Evolutionary conservation across 2,113 vertebrate species (phyloP), one percentile per base, ranked within the genome.

Genomic region (Burhinus oedicnemus): DNA sequence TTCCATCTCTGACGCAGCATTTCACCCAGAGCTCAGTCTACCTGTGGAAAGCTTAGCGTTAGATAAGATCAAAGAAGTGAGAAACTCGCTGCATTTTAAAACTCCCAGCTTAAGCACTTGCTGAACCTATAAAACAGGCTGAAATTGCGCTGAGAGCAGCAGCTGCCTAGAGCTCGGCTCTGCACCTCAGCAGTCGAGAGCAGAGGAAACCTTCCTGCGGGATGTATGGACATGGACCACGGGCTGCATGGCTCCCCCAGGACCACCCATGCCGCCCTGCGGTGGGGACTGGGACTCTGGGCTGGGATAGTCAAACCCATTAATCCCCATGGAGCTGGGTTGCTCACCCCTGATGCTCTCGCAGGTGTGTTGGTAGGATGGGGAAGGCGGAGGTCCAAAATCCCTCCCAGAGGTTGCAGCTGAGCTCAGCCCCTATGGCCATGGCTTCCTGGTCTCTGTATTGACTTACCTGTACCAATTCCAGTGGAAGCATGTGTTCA

Each of bases 21-120:
- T 95, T 95, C 81, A 83, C 57, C n/a, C 93, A 51, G 68, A 65
- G 44, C 74, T 91, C 45, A 49, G 10, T 76, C 69, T 84, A 51
- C 74, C 77, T 91, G 49, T 65, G 94, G 77, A 95, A 95, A 96
- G 62, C 83, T 92, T 27, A 18, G 52, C 36, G 65, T 68, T n/a
- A 91, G 89, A 94, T 94, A 94, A 95, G 75, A 97, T 94, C 94
- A 87, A 89, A 92, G 92, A 69, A 62, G 42, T 15, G 18, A 90
- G 83, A 87, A 89, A 47, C n/a, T 87, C 0, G 0, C 61, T 89
- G 72, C 45, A 26, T 82, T 94, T 87, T 84, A 57, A 89, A 91
- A 40, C 74, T 92, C 83, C 38, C 19, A 58, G 65, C 32, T 93
- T 18, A 68, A 65, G 85, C 54, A 34, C 21, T 84, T 65, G 23